Conservation (phyloP, 2,113 vertebrate species). For the Bos javanicus region DNA sequence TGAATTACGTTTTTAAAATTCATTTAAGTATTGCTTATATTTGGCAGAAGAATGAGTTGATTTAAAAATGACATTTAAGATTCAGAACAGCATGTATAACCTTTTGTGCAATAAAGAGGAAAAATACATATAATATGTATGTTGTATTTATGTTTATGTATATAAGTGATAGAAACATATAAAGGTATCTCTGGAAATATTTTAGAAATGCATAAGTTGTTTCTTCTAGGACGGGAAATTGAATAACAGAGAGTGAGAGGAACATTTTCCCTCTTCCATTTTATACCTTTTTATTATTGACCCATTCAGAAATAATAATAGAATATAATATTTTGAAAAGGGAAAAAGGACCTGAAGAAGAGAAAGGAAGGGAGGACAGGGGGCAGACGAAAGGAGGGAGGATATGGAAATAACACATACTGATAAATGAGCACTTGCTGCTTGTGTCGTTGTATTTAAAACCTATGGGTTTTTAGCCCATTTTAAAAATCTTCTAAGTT, state of each 20-base stretch:
- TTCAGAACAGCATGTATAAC: neutral
- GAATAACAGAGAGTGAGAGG: neutral
- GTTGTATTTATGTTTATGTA: neutral
- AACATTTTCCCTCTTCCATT: neutral
- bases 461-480: neutral
- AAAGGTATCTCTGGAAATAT: neutral
- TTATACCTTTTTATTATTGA: neutral
- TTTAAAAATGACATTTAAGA: neutral
- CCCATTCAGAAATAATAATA: neutral
- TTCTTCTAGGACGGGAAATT: neutral
- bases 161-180: neutral
- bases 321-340: neutral
- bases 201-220: neutral
- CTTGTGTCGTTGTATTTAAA: neutral
- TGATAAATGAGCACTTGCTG: neutral
- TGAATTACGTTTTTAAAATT: neutral
- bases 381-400: neutral
- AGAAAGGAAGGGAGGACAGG: neutral
- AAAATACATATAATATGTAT: neutral
- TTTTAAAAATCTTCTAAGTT: neutral
- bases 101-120: neutral
- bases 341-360: neutral
- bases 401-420: neutral
- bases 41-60: neutral
- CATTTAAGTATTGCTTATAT: neutral